phyloP scores from a whole-genome alignment of 2,113 vertebrate species.

The Boleophthalmus pectinirostris region DNA sequence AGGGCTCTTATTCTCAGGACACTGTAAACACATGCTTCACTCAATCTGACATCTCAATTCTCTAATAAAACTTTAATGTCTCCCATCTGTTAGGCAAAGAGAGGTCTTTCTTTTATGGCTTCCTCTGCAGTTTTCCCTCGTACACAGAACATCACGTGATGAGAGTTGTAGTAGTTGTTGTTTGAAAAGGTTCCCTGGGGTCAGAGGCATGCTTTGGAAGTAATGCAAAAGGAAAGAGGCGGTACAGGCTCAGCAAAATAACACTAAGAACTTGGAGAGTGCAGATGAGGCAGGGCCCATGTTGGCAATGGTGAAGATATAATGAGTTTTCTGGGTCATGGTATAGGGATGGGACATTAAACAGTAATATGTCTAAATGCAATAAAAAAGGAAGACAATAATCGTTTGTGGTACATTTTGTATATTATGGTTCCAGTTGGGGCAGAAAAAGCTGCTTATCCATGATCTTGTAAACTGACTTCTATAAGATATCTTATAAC shows the following conservation, averaged over 20 bases:
- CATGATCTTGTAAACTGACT: too few relatives aligned
- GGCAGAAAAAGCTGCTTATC: too few relatives aligned
- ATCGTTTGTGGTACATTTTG: too few relatives aligned
- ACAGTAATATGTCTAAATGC: too few relatives aligned
- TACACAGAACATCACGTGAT: not conserved
- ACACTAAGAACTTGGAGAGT: not conserved
- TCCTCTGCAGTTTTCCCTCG: not conserved
- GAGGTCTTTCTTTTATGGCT: constrained; percentile 21
- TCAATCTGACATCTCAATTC: constrained; percentile 23
- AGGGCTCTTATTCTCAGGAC: constrained; percentile 17
- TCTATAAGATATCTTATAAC: too few relatives aligned
- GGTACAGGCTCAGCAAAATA: constrained; percentile 28
- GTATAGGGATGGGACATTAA: too few relatives aligned
- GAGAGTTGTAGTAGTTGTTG: constrained; percentile 15
- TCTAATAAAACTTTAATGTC: constrained; percentile 52
- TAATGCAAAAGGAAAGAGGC: constrained; percentile 24
- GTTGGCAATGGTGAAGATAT: not conserved
- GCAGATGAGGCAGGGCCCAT: not conserved
- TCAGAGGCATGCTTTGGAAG: constrained; percentile 27
- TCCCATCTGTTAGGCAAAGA: constrained; percentile 33
- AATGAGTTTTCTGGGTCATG: not conserved
- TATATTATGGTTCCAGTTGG: too few relatives aligned
- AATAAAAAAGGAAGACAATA: too few relatives aligned
- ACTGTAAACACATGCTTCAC: constrained; percentile 25
- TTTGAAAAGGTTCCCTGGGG: constrained; percentile 18